Percentiles rank a stretch among this genome's conserved stretches.
Conservation (phyloP, 1,140 invertebrate species). For the Drosophila albomicans region DNA sequence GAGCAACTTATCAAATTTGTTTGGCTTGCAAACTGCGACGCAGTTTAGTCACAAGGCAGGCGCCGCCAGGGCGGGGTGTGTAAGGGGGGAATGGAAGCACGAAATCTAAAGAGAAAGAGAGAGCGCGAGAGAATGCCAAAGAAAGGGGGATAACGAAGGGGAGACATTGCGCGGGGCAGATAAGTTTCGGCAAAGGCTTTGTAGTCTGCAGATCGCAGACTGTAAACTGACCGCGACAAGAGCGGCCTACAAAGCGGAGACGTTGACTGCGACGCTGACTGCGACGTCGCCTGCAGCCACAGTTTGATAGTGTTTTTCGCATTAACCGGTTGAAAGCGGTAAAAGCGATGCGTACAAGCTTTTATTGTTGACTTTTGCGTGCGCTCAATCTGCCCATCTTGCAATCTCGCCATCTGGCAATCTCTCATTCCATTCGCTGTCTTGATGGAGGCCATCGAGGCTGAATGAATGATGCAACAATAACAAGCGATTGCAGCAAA, state of each 20-base stretch:
- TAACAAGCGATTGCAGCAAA: conserved; percentile 67
- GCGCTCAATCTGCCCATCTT: too few species aligned
- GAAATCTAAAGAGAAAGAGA: neutral
- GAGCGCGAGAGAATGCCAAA: neutral
- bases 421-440: conserved; percentile 51
- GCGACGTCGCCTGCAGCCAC: neutral
- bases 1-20: conserved; percentile 64
- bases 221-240: conserved; percentile 5
- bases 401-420: neutral
- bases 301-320: neutral
- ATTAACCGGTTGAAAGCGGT: too few species aligned
- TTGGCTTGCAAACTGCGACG: conserved; percentile 66
- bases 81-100: neutral
- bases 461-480: conserved; percentile 70
- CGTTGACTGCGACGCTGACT: neutral
- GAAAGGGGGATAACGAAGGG: too few species aligned
- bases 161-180: conserved; percentile 60
- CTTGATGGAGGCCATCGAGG: conserved; percentile 54
- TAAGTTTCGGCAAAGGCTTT: conserved; percentile 77
- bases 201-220: conserved; percentile 55
- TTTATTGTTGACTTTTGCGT: too few species aligned
- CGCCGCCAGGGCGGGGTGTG: neutral
- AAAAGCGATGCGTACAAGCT: too few species aligned
- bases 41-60: conserved; percentile 30
- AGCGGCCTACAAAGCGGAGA: conserved; percentile 18